Evolutionary conservation across 2,888 invertebrate species (phyloP).

Genomic region (Tenodera sinensis): DNA sequence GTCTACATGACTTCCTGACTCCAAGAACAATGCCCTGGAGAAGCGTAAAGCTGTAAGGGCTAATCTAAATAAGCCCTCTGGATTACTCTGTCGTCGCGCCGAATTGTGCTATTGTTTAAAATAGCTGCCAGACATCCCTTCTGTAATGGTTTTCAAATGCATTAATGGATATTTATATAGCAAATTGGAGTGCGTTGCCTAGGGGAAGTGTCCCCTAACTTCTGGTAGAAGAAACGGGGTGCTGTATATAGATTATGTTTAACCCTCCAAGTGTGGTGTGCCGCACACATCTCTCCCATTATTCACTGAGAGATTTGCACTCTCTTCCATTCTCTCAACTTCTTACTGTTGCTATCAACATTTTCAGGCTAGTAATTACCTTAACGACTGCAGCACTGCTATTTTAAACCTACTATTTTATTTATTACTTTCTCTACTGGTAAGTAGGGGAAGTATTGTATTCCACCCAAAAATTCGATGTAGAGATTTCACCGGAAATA

Average conservation of each 20-base stretch:
- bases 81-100: neutral
- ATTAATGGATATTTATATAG: constrained; percentile 15
- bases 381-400: too few relatives aligned
- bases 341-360: too few relatives aligned
- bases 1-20: neutral
- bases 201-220: neutral
- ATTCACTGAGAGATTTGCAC: neutral
- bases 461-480: too few relatives aligned
- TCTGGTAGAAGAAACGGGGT: neutral
- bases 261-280: neutral
- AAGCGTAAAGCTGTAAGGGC: neutral
- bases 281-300: neutral
- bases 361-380: neutral
- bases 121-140: neutral
- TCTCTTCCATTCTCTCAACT: neutral
- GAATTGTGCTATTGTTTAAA: neutral
- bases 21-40: neutral
- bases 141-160: constrained; percentile 2
- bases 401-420: too few relatives aligned
- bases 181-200: constrained; percentile 6
- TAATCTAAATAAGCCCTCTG: neutral
- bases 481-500: too few relatives aligned
- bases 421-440: too few relatives aligned
- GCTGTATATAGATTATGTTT: neutral
- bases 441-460: too few relatives aligned